Conservation (phyloP, 1,140 invertebrate species). For the Brachionus angularis region DNA sequence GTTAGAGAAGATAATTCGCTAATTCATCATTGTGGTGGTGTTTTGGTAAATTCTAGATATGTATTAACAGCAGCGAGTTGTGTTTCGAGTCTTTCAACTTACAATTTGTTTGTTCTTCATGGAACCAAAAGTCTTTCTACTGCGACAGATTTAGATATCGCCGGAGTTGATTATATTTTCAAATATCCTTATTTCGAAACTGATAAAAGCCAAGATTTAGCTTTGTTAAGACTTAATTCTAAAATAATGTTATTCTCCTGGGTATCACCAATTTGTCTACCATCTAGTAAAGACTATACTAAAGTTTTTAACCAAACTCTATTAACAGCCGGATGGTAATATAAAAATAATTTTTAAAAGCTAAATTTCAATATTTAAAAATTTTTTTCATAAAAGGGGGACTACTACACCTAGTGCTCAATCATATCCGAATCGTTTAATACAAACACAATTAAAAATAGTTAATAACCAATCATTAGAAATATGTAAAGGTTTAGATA, state of each 20-base stretch:
- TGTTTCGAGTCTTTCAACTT: slow-evolving; percentile 46
- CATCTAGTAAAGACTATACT: background rate
- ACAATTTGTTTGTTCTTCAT: background rate
- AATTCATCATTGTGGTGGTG: slow-evolving; percentile 47
- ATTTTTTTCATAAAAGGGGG: too few relatives aligned
- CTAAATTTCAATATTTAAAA: too few relatives aligned
- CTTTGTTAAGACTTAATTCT: background rate
- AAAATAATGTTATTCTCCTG: background rate
- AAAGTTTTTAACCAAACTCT: background rate
- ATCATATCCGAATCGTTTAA: too few relatives aligned
- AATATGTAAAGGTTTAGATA: background rate
- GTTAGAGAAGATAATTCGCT: too few relatives aligned
- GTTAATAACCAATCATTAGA: background rate
- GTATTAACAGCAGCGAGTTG: slow-evolving; percentile 49
- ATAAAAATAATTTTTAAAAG: too few relatives aligned
- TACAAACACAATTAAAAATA: background rate
- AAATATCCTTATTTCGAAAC: background rate
- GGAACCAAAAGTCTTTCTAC: too few relatives aligned
- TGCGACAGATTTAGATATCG: too few relatives aligned
- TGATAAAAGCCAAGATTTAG: background rate
- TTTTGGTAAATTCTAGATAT: slow-evolving; percentile 47
- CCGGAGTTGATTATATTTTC: too few relatives aligned
- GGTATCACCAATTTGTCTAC: background rate
- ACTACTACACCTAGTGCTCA: too few relatives aligned
- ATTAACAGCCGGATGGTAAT: background rate